Evolutionary conservation across 2,797 vertebrate species (phyloP), one percentile per base, ranked within the genome.

Genomic region (Spondyliosoma cantharus): DNA sequence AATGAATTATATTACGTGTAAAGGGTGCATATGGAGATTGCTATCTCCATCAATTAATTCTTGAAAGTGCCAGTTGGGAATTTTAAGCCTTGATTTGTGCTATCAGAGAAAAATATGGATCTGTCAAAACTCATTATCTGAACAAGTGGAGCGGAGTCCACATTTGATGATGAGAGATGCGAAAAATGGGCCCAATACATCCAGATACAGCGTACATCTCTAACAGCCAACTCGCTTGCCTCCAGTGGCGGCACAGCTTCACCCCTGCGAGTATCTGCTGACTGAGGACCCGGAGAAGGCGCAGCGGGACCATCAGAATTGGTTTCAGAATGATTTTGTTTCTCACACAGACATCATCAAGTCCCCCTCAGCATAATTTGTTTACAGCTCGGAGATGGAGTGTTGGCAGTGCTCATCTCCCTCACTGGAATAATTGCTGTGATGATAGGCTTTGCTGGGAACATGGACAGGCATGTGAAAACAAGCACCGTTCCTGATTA

Each of bases 371-470:
- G 83, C 62, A 63, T 90, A 90, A 89, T 92, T 92, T 92, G 90
- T 92, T 94, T 91, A 89, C 87, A 89, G 88, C 78, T 86, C 57
- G 3, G 80, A 89, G 90, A 93, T 81, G 72, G 78, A 88, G 89
- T 64, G 84, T 82, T 92, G 88, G 87, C 90, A 85, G 74, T 43
- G 76, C 81, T 86, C 71, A 63, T 89, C 82, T 81, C 63, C 83
- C 88, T 90, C 87, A 1, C 83, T 63, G 87, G 85, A 89, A 90
- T 94, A 93, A 93, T 93, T 93, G 89, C 87, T 89, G 86, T 91
- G 91, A 92, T 92, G 92, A 94, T 84, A 74, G 80, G 82, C 82
- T 90, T 93, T 80, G 67, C 84, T 74, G 71, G 71, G 78, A 89
- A 90, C 86, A 82, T 2, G 68, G 79, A 84, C 79, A 75, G 76